Percentiles rank a stretch among this genome's conserved stretches.
Evolutionary conservation across 2,888 invertebrate genomes (phyloP).

Genomic region (Cerceris rybyensis): DNA sequence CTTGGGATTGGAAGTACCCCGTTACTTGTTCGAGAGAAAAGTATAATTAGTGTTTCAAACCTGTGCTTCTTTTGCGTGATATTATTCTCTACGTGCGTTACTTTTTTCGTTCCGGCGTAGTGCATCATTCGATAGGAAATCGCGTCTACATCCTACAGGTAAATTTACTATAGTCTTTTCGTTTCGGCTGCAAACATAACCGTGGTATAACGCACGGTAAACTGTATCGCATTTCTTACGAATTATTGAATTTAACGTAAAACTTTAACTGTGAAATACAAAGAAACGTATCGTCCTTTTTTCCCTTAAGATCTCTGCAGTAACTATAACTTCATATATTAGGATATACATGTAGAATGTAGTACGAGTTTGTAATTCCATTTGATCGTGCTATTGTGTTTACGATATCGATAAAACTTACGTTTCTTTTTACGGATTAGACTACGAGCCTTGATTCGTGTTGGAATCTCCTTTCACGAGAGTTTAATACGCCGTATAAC

Average conservation of each 20-base stretch:
- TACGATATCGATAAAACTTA: too few species aligned
- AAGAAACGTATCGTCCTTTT: not conserved
- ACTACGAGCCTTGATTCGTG: not conserved
- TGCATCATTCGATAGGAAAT: slow-evolving; percentile 39
- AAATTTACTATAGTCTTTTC: slow-evolving; percentile 42
- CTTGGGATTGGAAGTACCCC: slow-evolving; percentile 46
- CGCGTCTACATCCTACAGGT: slow-evolving; percentile 48
- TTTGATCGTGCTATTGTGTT: too few species aligned
- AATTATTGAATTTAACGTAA: not conserved
- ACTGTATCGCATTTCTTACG: not conserved
- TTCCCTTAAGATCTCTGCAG: not conserved
- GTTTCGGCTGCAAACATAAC: slow-evolving; percentile 24
- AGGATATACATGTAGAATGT: not conserved
- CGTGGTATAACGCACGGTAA: not conserved
- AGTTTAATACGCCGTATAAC: slow-evolving; percentile 12
- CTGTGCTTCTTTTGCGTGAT: slow-evolving; percentile 28
- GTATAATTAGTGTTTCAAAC: slow-evolving; percentile 19
- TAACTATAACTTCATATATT: not conserved
- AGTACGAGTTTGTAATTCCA: not conserved
- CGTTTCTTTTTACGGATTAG: too few species aligned
- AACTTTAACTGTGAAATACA: not conserved
- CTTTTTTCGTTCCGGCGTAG: slow-evolving; percentile 23
- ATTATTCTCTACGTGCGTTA: slow-evolving; percentile 6
- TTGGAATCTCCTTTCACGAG: not conserved
- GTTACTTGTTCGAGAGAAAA: slow-evolving; percentile 28